Base-by-base conservation (phyloP, 1,140 invertebrate species). In the Drosophila subpulchrella region DNA sequence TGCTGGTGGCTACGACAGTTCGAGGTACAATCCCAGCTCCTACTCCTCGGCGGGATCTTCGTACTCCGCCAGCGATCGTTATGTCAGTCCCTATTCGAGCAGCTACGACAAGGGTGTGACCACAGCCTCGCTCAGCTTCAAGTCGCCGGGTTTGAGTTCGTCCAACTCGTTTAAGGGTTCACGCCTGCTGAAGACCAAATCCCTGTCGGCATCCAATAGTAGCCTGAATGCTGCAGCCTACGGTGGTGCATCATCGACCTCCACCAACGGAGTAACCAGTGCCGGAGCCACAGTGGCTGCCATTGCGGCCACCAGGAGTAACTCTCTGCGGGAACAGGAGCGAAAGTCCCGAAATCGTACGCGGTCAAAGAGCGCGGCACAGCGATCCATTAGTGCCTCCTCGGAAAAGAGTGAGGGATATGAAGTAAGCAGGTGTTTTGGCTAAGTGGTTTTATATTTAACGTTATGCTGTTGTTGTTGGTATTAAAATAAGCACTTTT, bases 401-500 rank as follows among this genome's bases (percentile, higher is more conserved):
- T 92, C 92, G 30, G 92, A 92, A 57, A 92, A 92, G 39, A 95
- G 95, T 41, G 95, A 96, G 92, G 95, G 95, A 92, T 96, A 96
- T 76, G 93, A 93, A 93, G 95, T 96, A 95, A 95, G 95, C 81
- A 66, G 58, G 27, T 15, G 13, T 41, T 24, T 12, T 11, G 12
- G 15, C 4, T 46, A 27, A 46, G 42, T 47, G 12, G 4, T 7
- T 13, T 17, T 7, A 15, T 75, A 34, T 55, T 34, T 30, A 11
- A 58, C 62, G 10, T 62, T 20, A 36, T 81, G 46, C 68, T 76
- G 70, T 74, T 86, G 75, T 68, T 78, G 53, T 60, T 65, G 61
- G 56, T 58, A 38, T 41, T 39, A 24, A 39, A 63, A 11, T 7
- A 46, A 32, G 10, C 4, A 5, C 3, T 12, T 6, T 10, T 24